These are phyloP conservation scores for Euschistus heros DNA, from an alignment of 1,140 invertebrate species.

Conservation along the genomic window DNA sequence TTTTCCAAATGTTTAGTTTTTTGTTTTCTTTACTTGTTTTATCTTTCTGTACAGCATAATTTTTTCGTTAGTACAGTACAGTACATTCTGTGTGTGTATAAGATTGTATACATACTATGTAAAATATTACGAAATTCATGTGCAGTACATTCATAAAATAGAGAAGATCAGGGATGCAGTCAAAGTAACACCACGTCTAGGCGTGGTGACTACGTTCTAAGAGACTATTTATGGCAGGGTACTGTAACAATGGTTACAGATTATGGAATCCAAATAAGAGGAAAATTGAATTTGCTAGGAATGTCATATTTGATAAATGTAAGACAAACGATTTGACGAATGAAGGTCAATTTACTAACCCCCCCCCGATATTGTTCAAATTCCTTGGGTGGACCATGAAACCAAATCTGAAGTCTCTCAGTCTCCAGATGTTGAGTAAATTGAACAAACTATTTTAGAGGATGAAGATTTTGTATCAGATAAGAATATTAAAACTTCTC, in stretches of 20 bases:
- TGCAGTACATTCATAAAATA: no score
- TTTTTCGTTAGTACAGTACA: no score
- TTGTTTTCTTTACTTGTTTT: no score
- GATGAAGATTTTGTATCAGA: neutral
- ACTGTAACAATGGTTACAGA: neutral
- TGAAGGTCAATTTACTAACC: no score
- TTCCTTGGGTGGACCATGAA: neutral
- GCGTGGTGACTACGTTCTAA: no score
- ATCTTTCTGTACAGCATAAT: no score
- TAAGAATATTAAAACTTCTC: neutral
- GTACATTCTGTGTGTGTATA: no score
- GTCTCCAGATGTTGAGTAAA: neutral
- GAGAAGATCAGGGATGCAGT: no score
- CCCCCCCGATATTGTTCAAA: neutral
- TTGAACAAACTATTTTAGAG: neutral
- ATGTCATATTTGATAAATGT: neutral
- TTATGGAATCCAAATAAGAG: neutral
- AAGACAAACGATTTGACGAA: neutral
- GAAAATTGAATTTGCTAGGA: neutral
- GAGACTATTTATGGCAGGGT: neutral
- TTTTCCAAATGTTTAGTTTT: no score
- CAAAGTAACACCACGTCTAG: no score
- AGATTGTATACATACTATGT: no score
- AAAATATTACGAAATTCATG: no score
- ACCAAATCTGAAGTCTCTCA: neutral